These are phyloP conservation scores for Axis porcinus DNA, from an alignment of 2,113 vertebrate genomes.

Conservation along the genomic window DNA sequence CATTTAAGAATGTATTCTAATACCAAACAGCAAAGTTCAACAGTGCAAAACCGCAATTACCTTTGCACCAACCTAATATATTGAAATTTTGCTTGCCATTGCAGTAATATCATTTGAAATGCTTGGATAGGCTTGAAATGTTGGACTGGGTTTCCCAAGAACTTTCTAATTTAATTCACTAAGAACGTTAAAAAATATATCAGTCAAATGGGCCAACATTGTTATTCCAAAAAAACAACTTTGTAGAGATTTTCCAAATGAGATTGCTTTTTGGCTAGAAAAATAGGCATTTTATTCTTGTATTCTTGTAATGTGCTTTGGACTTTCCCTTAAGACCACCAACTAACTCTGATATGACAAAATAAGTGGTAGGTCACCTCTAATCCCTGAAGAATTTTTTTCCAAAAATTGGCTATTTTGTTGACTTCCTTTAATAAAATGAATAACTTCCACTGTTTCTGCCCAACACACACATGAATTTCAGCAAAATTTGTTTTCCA, in stretches of 20 bases:
- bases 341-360: not conserved
- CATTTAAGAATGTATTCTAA: not conserved
- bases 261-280: not conserved
- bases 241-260: not conserved
- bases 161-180: not conserved
- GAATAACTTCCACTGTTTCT: not conserved
- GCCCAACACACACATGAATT: not conserved
- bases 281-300: not conserved
- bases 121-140: not conserved
- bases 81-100: not conserved
- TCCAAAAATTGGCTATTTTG: not conserved
- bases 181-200: not conserved
- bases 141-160: not conserved
- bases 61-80: not conserved
- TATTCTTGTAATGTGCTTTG: not conserved
- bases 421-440: not conserved
- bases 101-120: not conserved
- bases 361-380: not conserved
- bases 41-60: not conserved
- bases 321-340: not conserved
- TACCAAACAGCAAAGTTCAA: not conserved
- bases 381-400: not conserved
- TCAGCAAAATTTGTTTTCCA: not conserved
- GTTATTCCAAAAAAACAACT: not conserved
- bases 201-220: not conserved